Evolutionary conservation across 2,797 vertebrate species (phyloP).

Genomic region (Natrix natrix): DNA sequence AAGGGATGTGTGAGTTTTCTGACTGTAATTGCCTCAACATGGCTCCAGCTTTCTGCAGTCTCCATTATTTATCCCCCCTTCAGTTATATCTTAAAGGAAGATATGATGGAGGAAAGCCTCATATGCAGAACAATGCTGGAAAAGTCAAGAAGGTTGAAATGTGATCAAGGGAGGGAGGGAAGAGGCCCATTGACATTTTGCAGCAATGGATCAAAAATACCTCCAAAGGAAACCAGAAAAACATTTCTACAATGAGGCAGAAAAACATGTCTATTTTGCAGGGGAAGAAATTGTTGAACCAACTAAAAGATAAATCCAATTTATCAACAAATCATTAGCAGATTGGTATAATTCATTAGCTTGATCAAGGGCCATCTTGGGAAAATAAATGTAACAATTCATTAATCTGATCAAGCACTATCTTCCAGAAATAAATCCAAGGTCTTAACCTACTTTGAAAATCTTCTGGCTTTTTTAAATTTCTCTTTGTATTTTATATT

Average conservation of each 20-base stretch:
- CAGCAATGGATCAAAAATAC: not conserved
- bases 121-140: not conserved
- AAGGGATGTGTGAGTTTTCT: not conserved
- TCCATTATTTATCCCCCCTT: not conserved
- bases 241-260: not conserved
- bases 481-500: too few relatives aligned
- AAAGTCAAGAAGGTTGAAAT: not conserved
- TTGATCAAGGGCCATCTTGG: not conserved
- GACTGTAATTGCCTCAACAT: not conserved
- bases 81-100: not conserved
- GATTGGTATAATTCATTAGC: not conserved
- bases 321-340: not conserved
- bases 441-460: not conserved
- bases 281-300: not conserved
- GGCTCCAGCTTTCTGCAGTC: not conserved
- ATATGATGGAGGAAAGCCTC: not conserved
- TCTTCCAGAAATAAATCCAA: not conserved
- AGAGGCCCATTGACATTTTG: not conserved
- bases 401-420: not conserved
- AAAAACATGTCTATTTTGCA: not conserved
- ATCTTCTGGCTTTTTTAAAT: not conserved
- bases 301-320: not conserved
- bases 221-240: not conserved
- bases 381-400: not conserved
- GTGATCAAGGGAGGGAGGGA: not conserved